phyloP scores from a whole-genome alignment of 2,113 vertebrate genomes.

The Notechis scutatus region DNA sequence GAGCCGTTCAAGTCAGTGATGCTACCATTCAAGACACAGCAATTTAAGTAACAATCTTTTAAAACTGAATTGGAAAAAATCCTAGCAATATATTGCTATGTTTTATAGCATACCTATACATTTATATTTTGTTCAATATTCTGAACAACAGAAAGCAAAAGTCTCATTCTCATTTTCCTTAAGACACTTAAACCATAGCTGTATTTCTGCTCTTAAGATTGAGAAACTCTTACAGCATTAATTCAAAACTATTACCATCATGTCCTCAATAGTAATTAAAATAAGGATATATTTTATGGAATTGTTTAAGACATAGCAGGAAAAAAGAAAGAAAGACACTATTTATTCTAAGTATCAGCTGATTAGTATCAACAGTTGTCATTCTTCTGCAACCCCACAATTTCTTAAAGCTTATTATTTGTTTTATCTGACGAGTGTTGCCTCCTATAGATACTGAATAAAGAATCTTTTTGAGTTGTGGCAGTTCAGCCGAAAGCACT shows the following conservation, averaged over 20 bases:
- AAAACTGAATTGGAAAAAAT: background rate
- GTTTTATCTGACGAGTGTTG: background rate
- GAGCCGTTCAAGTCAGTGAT: background rate
- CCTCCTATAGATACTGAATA: background rate
- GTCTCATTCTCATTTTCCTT: background rate
- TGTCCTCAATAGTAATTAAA: constrained; percentile 11
- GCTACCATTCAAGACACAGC: background rate
- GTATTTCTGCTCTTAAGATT: background rate
- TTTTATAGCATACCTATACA: background rate
- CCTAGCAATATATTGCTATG: background rate
- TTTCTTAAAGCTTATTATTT: background rate
- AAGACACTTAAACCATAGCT: fast-evolving
- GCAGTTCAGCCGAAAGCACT: background rate
- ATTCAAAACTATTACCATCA: background rate
- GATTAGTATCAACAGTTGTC: background rate
- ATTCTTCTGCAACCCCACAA: background rate
- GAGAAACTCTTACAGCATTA: background rate
- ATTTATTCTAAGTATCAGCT: background rate
- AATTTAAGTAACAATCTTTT: background rate
- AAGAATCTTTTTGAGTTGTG: background rate
- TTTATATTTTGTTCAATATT: background rate
- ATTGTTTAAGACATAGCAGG: background rate
- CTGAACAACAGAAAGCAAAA: background rate
- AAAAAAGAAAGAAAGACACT: background rate
- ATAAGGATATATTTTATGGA: background rate